These are phyloP conservation scores for Coecobrya sp. DNA, from an alignment of 2,888 invertebrate species.

Conservation along the genomic window DNA sequence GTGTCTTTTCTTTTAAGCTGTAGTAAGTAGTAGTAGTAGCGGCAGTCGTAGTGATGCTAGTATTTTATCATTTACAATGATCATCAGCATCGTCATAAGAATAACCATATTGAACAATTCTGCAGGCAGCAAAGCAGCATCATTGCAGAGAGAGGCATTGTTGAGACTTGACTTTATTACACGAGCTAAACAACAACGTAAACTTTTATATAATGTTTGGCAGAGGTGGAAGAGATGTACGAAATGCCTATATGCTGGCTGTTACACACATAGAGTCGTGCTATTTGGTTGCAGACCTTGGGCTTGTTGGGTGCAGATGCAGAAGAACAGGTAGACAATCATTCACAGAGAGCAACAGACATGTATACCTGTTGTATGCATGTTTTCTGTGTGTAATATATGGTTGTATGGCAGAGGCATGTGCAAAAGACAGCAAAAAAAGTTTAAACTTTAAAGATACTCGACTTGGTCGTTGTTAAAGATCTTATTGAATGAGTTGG, in stretches of 20 bases:
- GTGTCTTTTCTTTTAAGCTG: neutral
- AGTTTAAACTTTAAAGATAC: neutral
- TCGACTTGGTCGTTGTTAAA: neutral
- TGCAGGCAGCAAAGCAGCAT: conserved; percentile 33
- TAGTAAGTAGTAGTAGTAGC: neutral
- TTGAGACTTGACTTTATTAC: conserved; percentile 54
- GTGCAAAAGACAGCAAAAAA: conserved; percentile 44
- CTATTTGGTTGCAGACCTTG: conserved; percentile 29
- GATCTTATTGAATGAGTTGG: neutral
- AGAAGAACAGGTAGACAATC: conserved; percentile 39
- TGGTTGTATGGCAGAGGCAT: too few relatives aligned
- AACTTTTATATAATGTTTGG: neutral
- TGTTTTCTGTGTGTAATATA: neutral
- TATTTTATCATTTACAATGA: conserved; percentile 29
- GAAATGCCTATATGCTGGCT: neutral
- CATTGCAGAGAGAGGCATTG: conserved; percentile 43
- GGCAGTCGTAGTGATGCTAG: neutral
- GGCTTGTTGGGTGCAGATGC: conserved; percentile 74
- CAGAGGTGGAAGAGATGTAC: too few relatives aligned
- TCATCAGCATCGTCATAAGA: neutral
- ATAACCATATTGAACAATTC: neutral
- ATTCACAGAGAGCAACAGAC: neutral
- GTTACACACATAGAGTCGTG: conserved; percentile 33
- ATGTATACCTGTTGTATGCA: neutral
- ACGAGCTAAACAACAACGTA: neutral